Evolutionary conservation across 2,113 vertebrate species (phyloP).

Genomic region (Perca fluviatilis): DNA sequence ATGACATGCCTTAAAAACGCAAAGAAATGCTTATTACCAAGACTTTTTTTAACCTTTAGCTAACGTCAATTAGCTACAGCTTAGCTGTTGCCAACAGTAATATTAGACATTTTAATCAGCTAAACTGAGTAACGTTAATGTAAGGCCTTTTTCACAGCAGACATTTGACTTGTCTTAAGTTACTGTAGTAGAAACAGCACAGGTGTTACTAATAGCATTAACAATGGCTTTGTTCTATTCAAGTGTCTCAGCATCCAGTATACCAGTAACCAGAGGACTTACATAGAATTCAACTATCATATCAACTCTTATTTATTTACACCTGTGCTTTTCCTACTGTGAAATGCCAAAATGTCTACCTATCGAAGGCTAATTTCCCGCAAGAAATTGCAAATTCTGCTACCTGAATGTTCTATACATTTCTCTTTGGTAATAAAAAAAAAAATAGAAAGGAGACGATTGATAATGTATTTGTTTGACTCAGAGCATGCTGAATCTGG

Average conservation of each 20-base stretch:
- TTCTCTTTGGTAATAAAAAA: neutral
- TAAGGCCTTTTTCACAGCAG: neutral
- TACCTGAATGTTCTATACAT: neutral
- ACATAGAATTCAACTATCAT: neutral
- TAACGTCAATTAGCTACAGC: too few relatives aligned
- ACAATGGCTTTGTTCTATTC: neutral
- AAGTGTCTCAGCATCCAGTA: neutral
- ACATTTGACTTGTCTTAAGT: neutral
- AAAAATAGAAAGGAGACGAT: neutral
- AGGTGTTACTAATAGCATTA: constrained; percentile 6
- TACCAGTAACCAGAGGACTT: neutral
- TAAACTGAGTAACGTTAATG: neutral
- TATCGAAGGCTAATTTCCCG: neutral
- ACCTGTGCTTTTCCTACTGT: neutral
- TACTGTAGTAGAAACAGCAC: neutral
- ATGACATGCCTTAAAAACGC: too few relatives aligned
- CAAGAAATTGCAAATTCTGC: neutral
- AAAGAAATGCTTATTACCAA: neutral
- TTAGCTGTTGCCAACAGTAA: neutral
- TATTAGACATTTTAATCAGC: too few relatives aligned
- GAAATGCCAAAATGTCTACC: neutral
- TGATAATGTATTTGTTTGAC: neutral
- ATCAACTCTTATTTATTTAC: neutral
- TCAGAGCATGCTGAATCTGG: neutral
- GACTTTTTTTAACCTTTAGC: neutral